Evolutionary conservation across 1,140 invertebrate genomes (phyloP).

Genomic region (Grapholita molesta): DNA sequence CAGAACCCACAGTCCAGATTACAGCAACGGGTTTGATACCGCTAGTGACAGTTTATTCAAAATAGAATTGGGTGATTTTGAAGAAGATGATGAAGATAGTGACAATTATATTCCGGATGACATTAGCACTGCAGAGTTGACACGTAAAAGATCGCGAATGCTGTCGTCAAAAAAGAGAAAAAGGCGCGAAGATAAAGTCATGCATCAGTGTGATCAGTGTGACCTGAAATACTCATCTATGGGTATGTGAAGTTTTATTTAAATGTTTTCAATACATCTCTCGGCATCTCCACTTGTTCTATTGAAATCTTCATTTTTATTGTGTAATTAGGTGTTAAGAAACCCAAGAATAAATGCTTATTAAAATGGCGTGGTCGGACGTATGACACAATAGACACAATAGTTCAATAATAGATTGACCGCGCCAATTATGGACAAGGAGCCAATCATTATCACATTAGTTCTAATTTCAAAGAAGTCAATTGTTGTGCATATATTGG

Average conservation of each 20-base stretch:
- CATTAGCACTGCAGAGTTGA: neutral
- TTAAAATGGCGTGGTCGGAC: no score
- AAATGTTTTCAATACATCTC: neutral
- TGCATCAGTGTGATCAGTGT: slow-evolving; percentile 63
- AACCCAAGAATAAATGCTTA: no score
- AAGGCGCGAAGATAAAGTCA: slow-evolving; percentile 39
- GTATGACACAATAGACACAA: no score
- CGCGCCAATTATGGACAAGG: no score
- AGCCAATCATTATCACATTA: no score
- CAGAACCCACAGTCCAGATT: slow-evolving; percentile 47
- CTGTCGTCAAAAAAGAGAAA: slow-evolving; percentile 36
- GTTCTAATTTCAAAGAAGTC: no score
- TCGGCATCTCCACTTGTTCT: no score
- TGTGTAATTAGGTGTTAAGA: no score
- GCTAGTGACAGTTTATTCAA: slow-evolving; percentile 35
- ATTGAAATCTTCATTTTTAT: no score
- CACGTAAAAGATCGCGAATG: slow-evolving; percentile 29
- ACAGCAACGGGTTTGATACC: slow-evolving; percentile 34
- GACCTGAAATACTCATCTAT: slow-evolving; percentile 60
- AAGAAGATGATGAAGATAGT: slow-evolving; percentile 40
- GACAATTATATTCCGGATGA: slow-evolving; percentile 39
- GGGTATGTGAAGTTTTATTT: slow-evolving; percentile 32
- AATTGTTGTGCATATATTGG: no score
- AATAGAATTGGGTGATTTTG: slow-evolving; percentile 42
- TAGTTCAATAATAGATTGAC: no score